Conservation (phyloP, 1,140 invertebrate species). For the Plectus sambesii region DNA sequence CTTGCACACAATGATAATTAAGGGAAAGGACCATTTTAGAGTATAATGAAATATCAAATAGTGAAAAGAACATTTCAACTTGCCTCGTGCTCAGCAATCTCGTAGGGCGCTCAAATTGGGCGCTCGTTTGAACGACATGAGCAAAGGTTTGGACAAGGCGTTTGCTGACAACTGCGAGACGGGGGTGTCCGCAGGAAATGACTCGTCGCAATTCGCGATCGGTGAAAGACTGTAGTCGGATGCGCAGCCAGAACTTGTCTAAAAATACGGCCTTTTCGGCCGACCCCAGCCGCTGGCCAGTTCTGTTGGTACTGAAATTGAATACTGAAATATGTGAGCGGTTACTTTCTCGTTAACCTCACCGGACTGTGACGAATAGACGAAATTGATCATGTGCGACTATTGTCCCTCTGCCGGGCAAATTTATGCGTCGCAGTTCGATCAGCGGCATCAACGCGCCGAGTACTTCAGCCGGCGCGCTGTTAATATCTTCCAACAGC, state of each 20-base stretch:
- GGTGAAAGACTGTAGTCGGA: conserved; percentile 10
- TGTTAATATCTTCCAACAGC: conserved; percentile 91
- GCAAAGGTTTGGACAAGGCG: too few species aligned
- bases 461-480: conserved; percentile 77
- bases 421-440: conserved; percentile 61
- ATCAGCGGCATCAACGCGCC: conserved; percentile 71
- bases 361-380: conserved; percentile 5
- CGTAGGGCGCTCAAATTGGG: too few species aligned
- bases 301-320: conserved; percentile 7
- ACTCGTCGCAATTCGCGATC: too few species aligned
- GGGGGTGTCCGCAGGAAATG: too few species aligned
- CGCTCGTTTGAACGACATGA: too few species aligned
- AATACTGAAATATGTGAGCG: conserved; percentile 6
- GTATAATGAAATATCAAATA: too few species aligned
- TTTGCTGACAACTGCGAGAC: too few species aligned
- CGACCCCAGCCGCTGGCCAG: conserved; percentile 7
- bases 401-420: conserved; percentile 16
- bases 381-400: conserved; percentile 9
- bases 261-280: conserved; percentile 14
- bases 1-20: too few species aligned
- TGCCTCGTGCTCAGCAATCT: too few species aligned
- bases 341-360: not conserved
- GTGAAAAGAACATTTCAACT: too few species aligned
- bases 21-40: too few species aligned
- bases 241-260: too few species aligned